Evolutionary conservation across 2,888 invertebrate genomes (phyloP), one percentile per base, ranked within the genome.

Genomic region (Drosophila peninsularis): DNA sequence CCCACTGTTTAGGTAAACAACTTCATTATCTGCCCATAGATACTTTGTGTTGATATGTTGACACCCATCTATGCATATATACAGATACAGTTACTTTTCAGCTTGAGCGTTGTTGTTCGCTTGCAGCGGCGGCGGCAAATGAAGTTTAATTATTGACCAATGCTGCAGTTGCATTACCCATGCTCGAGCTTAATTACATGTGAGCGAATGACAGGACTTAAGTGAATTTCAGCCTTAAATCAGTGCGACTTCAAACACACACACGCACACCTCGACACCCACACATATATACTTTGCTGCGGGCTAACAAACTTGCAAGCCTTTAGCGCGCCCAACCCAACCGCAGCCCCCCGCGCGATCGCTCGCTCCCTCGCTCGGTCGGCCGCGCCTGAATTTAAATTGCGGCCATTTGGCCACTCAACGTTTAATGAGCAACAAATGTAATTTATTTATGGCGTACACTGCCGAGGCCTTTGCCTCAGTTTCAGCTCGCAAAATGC

Each of bases 351-450:
- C 11, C 21, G 6, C 41, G 17, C 13, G 21, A 21, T 58, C 54
- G 30, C 24, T 42, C 24, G 17, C 30, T n/a, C n/a, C 19, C 17
- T 39, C n/a, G 13, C 32, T n/a, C 30, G n/a, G n/a, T 5, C 49
- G 1, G 34, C 39, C 17, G 13, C 32, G 45, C 60, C 56, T 50
- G 50, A 73, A 73, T 67, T 62, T 69, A 73, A 73, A 77, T 76
- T 77, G 78, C 75, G 71, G 78, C 75, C 78, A 65, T 62, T 78
- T 75, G 86, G 77, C 81, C 86, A 83, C 82, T 86, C 86, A 83
- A 74, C 81, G 81, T 81, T 83, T 83, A 83, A 83, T 83, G 83
- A 83, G 83, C 83, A 83, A 86, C 87, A 84, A 84, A 84, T 86
- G 83, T 84, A 84, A 84, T 84, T 84, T 84, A 86, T 84, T 84